Percentiles rank a stretch among this genome's conserved stretches.
Conservation (phyloP, 2,888 invertebrate species). For the Cerceris rybyensis region DNA sequence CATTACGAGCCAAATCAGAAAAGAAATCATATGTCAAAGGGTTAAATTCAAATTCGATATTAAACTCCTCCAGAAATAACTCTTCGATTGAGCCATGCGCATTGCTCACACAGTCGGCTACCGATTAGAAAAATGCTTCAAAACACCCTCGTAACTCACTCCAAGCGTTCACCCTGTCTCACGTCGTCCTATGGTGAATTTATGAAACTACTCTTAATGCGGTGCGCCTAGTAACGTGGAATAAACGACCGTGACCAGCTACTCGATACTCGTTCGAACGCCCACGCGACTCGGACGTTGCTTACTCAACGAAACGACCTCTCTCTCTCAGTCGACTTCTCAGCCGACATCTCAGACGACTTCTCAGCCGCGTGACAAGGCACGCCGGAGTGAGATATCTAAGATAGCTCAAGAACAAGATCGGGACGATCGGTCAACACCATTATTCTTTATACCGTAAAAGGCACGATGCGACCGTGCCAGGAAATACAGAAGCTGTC, state of each 20-base stretch:
- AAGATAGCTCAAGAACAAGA: conserved; percentile 62
- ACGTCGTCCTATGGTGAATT: conserved; percentile 52
- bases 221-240: conserved; percentile 61
- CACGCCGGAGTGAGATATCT: conserved; percentile 65
- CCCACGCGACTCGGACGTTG: conserved; percentile 54
- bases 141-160: conserved; percentile 49
- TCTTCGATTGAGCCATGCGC: conserved; percentile 30
- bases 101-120: conserved; percentile 2
- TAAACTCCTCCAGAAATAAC: not conserved
- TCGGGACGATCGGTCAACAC: conserved; percentile 45
- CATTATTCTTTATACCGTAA: conserved; percentile 66
- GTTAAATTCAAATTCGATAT: not conserved
- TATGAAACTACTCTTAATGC: conserved; percentile 63
- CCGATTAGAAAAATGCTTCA: conserved; percentile 37
- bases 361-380: conserved; percentile 31
- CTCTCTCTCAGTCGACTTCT: conserved; percentile 11
- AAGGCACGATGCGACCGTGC: conserved; percentile 54
- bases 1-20: too few species aligned
- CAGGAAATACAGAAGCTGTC: conserved; percentile 67
- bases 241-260: conserved; percentile 60
- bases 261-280: conserved; percentile 64
- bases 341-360: conserved; percentile 36
- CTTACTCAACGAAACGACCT: conserved; percentile 36
- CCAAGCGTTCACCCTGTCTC: conserved; percentile 41
- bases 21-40: too few species aligned